phyloP scores from a whole-genome alignment of 92 coral and sea anemone species.

The Montipora capitata region DNA sequence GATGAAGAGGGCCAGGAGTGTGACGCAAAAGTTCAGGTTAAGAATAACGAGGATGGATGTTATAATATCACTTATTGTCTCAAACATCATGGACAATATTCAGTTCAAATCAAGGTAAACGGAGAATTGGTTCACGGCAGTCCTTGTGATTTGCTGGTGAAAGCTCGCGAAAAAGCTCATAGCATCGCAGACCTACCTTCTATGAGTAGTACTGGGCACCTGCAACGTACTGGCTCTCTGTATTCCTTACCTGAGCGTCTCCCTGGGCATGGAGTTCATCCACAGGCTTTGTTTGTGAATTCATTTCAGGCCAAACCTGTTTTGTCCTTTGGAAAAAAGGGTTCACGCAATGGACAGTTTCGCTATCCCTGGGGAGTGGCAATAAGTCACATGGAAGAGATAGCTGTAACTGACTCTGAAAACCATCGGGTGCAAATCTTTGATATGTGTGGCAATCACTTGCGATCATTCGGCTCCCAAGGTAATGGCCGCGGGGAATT shows the following conservation, averaged over 20 bases:
- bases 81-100: not conserved
- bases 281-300: not conserved
- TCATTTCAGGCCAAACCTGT: slow-evolving; percentile 1
- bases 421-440: slow-evolving; percentile 52
- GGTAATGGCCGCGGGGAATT: slow-evolving; percentile 30
- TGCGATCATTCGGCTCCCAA: slow-evolving; percentile 30
- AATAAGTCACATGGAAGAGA: slow-evolving; percentile 25
- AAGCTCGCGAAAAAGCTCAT: not conserved
- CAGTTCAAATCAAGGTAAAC: slow-evolving; percentile 1
- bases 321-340: slow-evolving; percentile 28
- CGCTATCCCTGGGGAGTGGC: slow-evolving; percentile 35
- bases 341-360: not conserved
- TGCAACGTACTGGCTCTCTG: not conserved
- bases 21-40: slow-evolving; percentile 3
- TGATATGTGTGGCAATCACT: not conserved
- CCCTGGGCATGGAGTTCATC: not conserved
- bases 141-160: slow-evolving; percentile 13
- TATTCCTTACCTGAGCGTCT: not conserved
- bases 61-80: slow-evolving; percentile 11
- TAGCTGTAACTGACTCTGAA: slow-evolving; percentile 29
- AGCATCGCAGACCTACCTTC: not conserved
- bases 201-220: too few species aligned
- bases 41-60: slow-evolving; percentile 1
- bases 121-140: slow-evolving; percentile 15
- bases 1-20: not conserved